A percentile compares a stretch with the other conserved stretches of the same genome.
Evolutionary conservation across 2,113 vertebrate genomes (phyloP).

Genomic region (Columbina picui): DNA sequence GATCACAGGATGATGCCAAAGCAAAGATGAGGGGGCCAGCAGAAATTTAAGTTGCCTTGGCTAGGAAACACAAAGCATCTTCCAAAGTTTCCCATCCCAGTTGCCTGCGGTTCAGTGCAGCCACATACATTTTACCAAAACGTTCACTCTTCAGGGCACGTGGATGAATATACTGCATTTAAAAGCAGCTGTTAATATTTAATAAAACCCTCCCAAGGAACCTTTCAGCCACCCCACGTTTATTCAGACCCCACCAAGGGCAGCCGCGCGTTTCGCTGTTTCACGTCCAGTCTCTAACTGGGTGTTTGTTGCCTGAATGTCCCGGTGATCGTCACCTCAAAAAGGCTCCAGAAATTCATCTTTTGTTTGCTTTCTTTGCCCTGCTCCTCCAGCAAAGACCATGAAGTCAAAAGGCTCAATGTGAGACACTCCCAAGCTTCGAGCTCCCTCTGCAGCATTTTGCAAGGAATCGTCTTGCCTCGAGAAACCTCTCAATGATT

Average conservation of each 20-base stretch:
- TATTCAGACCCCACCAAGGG: not conserved
- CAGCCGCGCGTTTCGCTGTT: rapidly evolving
- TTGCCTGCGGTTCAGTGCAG: not conserved
- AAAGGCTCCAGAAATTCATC: not conserved
- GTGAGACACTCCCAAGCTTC: conserved; percentile 1
- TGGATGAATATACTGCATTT: not conserved
- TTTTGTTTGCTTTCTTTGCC: not conserved
- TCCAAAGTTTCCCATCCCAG: not conserved
- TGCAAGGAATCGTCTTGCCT: not conserved
- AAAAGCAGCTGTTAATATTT: not conserved
- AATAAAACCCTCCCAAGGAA: not conserved
- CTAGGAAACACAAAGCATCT: not conserved
- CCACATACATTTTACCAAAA: not conserved
- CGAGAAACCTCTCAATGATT: not conserved
- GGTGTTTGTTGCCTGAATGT: not conserved
- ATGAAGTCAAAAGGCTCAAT: not conserved
- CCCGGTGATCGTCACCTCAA: not conserved
- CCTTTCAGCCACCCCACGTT: not conserved
- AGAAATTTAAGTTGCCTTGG: not conserved
- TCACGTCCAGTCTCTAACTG: rapidly evolving
- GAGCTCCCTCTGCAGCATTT: conserved; percentile 65
- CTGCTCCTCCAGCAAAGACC: not conserved
- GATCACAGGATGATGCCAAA: not conserved
- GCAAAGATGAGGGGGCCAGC: not conserved
- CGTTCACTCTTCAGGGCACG: rapidly evolving